Evolutionary conservation across 92 coral and sea anemone genomes (phyloP).

Genomic region (Parazoanthus atlanticus): DNA sequence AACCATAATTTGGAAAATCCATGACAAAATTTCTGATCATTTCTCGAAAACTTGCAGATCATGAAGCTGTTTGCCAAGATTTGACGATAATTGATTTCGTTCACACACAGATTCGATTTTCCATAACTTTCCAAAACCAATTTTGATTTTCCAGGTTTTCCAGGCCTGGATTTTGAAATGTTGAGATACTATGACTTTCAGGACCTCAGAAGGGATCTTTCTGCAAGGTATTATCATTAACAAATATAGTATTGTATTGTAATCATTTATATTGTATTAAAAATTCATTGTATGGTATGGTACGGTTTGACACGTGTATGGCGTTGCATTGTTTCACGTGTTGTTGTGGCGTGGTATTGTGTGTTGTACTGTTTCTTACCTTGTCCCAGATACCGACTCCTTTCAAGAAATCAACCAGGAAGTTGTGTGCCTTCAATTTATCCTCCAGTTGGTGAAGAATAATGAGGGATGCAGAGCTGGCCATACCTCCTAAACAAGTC

Average conservation of each 20-base stretch:
- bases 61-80: too few species aligned
- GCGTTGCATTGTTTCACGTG: background rate
- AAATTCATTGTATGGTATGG: too few species aligned
- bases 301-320: background rate
- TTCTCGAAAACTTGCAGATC: too few species aligned
- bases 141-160: too few species aligned
- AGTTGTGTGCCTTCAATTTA: conserved; percentile 93
- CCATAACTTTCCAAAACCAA: too few species aligned
- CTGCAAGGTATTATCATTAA: background rate
- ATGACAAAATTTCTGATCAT: too few species aligned
- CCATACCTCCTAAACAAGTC: conserved; percentile 70
- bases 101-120: too few species aligned
- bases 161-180: too few species aligned
- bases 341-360: background rate
- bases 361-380: conserved; percentile 52
- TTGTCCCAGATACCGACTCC: conserved; percentile 85
- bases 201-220: background rate
- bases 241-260: too few species aligned
- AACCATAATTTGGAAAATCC: background rate
- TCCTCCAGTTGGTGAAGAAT: conserved; percentile 96
- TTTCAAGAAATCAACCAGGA: conserved; percentile 87
- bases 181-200: too few species aligned
- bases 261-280: too few species aligned
- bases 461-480: conserved; percentile 91
- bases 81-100: too few species aligned